A percentile compares a stretch with the other conserved stretches of the same genome.
These are phyloP conservation scores for Acholoe squamosa DNA, from an alignment of 2,888 invertebrate species.

Conservation along the genomic window DNA sequence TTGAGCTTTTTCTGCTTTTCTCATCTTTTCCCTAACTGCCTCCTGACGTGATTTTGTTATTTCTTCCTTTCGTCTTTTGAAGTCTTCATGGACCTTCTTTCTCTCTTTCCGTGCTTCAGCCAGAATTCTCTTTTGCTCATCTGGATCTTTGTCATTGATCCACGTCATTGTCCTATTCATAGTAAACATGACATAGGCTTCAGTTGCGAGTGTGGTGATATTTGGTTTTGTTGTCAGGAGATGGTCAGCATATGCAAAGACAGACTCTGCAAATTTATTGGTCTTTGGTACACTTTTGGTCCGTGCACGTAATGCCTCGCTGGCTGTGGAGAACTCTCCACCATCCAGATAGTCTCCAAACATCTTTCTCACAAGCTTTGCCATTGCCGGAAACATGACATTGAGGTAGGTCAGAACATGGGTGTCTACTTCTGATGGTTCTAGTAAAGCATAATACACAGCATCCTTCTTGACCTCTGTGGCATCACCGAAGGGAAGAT, in stretches of 20 bases:
- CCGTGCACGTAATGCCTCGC: background rate
- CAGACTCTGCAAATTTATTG: background rate
- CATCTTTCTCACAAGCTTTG: no score
- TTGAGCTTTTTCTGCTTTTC: no score
- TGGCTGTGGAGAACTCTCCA: background rate
- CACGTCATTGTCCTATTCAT: no score
- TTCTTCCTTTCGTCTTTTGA: no score
- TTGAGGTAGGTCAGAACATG: background rate
- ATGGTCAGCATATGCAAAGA: conserved; percentile 2
- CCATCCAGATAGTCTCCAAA: no score
- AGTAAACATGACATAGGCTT: background rate
- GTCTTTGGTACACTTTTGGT: background rate
- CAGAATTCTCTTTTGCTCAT: no score
- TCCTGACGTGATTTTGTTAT: no score
- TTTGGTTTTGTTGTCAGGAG: background rate
- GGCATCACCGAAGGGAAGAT: background rate
- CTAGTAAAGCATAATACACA: background rate
- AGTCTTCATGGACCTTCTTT: no score
- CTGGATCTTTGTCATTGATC: no score
- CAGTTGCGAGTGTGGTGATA: background rate
- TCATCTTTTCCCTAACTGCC: no score
- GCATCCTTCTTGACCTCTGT: background rate
- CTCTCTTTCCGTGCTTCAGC: no score
- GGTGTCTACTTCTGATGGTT: background rate
- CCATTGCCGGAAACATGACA: background rate